Percentiles rank a stretch among this genome's conserved stretches.
These are phyloP conservation scores for Hydrochoerus hydrochaeris DNA, from an alignment of 2,113 vertebrate species.

Conservation along the genomic window DNA sequence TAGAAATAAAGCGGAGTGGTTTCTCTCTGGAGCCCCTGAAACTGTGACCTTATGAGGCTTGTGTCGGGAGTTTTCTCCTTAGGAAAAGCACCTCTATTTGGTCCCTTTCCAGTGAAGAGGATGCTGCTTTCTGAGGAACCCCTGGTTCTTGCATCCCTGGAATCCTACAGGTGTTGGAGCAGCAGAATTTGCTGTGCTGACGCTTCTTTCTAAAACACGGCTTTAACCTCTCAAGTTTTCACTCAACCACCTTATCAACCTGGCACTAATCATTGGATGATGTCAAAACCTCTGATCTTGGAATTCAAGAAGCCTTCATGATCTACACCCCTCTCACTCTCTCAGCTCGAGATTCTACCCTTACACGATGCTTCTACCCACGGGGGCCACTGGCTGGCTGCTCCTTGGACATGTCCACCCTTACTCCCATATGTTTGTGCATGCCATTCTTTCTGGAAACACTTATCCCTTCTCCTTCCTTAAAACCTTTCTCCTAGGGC, in stretches of 20 bases:
- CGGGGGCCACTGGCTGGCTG: neutral
- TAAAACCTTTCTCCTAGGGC: neutral
- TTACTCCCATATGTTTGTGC: neutral
- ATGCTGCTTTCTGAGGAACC: neutral
- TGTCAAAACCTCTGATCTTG: neutral
- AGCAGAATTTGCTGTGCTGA: neutral
- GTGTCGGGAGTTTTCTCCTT: neutral
- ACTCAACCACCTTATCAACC: neutral
- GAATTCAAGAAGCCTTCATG: neutral
- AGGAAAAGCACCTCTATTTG: neutral
- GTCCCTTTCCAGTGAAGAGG: neutral
- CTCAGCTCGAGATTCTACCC: neutral
- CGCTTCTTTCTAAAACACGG: neutral
- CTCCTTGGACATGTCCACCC: neutral
- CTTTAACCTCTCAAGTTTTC: neutral
- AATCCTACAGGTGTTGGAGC: neutral
- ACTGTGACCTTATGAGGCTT: neutral
- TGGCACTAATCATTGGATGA: neutral
- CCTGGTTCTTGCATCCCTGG: neutral
- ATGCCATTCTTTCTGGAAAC: neutral
- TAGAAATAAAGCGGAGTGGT: neutral
- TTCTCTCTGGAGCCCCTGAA: neutral
- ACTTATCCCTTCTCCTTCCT: neutral
- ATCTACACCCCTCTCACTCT: neutral
- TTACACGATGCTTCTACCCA: neutral